Base-by-base conservation (phyloP, 2,113 vertebrate genomes). In the Spizaetus ornatus region DNA sequence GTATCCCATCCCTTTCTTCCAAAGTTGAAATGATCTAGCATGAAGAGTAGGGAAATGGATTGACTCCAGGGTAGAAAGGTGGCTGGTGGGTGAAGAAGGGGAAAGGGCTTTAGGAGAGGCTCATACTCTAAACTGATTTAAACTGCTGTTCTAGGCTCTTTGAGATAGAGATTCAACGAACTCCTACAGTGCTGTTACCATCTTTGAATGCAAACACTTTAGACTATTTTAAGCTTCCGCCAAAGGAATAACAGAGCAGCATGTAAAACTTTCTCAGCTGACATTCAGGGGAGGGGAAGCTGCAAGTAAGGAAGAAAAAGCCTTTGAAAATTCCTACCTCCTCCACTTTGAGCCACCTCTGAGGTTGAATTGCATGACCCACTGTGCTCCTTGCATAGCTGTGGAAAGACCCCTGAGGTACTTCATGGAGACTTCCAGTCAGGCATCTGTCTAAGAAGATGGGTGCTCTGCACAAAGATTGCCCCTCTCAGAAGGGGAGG, bases 211-310 rank as follows among this genome's bases (percentile, higher is more conserved):
- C 56, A 74, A 94, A 48, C n/a, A 32, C 47, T 91, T 91, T 4
- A 56, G 42, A 59, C 22, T 96, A 45, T 88, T 96, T 97, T 90
- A 93, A 96, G 58, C 16, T 19, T 40, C 34, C 5, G 11, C 8
- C 1, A 55, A 76, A 76, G 65, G 48, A 91, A 52, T 70, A 96
- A 86, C 89, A 86, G n/a, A 92, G 66, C 18, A 81, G 59, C 26
- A 47, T 38, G 45, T 48, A 95, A 88, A 95, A 83, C 82, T 87
- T 94, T 79, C 87, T 95, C 78, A 93, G 58, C 58, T 93, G 82
- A 94, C 19, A 6, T 13, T 62, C 13, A 61, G 52, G 38, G 58
- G 55, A 93, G 38, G 32, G 71, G 47, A 88, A 94, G 14, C 5
- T 79, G 27, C n/a, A 95, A 90, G 48, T 25, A 48, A 65, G 53